Percentiles rank a stretch among this genome's conserved stretches.
phyloP scores from a whole-genome alignment of 2,113 vertebrate species.

The Notarius quadriscutis region DNA sequence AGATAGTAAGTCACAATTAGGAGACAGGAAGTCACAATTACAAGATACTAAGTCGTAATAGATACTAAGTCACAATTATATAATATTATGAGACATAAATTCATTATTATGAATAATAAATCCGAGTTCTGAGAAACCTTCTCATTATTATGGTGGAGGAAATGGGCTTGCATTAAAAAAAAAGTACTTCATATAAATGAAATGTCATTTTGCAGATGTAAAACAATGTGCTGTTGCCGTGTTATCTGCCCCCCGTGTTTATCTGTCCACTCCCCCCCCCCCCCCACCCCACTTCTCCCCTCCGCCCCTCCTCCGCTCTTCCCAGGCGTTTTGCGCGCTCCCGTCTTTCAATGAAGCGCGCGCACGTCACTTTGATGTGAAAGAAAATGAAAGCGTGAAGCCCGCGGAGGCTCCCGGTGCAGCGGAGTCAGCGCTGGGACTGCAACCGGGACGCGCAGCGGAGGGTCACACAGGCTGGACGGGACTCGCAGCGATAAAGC shows the following conservation, averaged over 20 bases:
- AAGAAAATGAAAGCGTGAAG: conserved; percentile 61
- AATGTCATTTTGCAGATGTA: neutral
- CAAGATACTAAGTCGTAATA: too few species aligned
- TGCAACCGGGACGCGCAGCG: neutral
- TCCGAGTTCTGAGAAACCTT: too few species aligned
- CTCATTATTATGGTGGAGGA: too few species aligned
- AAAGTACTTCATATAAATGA: neutral
- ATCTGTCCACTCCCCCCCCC: neutral
- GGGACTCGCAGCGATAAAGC: neutral
- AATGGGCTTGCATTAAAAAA: neutral
- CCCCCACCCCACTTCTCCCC: too few species aligned
- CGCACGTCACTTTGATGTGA: neutral
- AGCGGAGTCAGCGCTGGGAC: neutral
- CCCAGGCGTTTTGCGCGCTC: neutral
- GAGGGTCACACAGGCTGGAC: neutral
- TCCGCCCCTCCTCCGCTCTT: neutral
- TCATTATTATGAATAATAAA: too few species aligned
- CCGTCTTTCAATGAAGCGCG: conserved; percentile 28
- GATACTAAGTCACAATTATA: too few species aligned
- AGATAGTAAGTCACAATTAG: too few species aligned
- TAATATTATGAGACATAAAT: too few species aligned
- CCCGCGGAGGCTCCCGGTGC: conserved; percentile 83
- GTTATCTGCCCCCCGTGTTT: neutral
- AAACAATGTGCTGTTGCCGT: neutral
- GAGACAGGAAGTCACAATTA: too few species aligned